phyloP scores from a whole-genome alignment of 1,140 invertebrate genomes.

The Coelopa frigida region DNA sequence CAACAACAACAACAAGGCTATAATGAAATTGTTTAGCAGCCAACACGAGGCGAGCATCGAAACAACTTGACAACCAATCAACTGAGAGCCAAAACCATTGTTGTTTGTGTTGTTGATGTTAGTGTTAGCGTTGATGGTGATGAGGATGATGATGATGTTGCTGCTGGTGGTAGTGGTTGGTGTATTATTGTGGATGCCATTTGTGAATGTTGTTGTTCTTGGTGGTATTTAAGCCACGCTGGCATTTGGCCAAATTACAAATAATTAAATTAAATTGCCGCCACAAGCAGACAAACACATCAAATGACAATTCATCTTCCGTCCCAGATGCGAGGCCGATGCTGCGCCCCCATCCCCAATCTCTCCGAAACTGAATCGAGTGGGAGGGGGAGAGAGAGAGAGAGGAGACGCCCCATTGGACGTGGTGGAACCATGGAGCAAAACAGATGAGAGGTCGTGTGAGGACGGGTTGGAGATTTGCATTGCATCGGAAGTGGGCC shows the following conservation, averaged over 20 bases:
- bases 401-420: no score
- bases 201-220: slow-evolving; percentile 5
- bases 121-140: neutral
- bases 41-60: neutral
- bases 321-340: no score
- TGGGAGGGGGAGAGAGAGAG: no score
- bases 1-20: neutral
- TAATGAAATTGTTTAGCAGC: neutral
- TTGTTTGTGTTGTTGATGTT: neutral
- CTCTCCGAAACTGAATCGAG: no score
- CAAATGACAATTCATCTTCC: slow-evolving; percentile 43
- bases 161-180: neutral
- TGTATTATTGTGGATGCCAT: slow-evolving; percentile 3
- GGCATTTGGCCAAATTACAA: slow-evolving; percentile 42
- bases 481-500: no score
- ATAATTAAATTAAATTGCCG: slow-evolving; percentile 45
- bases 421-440: no score
- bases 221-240: slow-evolving; percentile 15
- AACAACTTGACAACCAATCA: neutral
- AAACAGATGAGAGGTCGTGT: no score
- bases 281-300: slow-evolving; percentile 39
- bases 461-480: no score
- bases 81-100: neutral
- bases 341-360: no score
- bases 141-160: neutral